phyloP scores from a whole-genome alignment of 2,797 vertebrate genomes.

The Enteromius fasciolatus region DNA sequence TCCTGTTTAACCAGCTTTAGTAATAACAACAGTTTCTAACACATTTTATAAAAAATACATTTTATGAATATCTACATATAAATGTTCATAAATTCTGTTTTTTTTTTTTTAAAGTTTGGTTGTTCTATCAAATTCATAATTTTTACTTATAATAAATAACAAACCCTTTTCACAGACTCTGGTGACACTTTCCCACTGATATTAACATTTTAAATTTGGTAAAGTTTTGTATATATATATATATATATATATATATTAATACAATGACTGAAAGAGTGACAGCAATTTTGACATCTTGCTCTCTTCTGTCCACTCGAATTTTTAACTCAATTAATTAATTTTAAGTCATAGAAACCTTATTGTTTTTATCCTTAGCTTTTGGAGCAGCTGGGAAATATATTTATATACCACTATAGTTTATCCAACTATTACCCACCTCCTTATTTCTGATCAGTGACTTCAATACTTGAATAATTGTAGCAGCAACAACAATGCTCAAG shows the following conservation, averaged over 20 bases:
- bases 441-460: neutral
- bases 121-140: neutral
- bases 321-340: neutral
- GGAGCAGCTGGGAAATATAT: neutral
- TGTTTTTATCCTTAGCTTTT: neutral
- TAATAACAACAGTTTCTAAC: neutral
- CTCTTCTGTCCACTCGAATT: neutral
- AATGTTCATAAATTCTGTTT: neutral
- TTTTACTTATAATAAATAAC: neutral
- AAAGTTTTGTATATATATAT: neutral
- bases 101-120: neutral
- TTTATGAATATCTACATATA: neutral
- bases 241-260: neutral
- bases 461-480: neutral
- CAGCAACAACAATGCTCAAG: conserved; percentile 5
- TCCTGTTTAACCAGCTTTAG: neutral
- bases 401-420: neutral
- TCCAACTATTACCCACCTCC: neutral
- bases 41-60: neutral
- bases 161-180: neutral
- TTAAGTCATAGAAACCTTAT: neutral
- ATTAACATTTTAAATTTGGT: neutral
- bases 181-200: neutral
- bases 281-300: neutral
- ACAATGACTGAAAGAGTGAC: neutral